These are phyloP conservation scores for Diphyllodes magnificus DNA, from an alignment of 2,113 vertebrate species.

Conservation along the genomic window DNA sequence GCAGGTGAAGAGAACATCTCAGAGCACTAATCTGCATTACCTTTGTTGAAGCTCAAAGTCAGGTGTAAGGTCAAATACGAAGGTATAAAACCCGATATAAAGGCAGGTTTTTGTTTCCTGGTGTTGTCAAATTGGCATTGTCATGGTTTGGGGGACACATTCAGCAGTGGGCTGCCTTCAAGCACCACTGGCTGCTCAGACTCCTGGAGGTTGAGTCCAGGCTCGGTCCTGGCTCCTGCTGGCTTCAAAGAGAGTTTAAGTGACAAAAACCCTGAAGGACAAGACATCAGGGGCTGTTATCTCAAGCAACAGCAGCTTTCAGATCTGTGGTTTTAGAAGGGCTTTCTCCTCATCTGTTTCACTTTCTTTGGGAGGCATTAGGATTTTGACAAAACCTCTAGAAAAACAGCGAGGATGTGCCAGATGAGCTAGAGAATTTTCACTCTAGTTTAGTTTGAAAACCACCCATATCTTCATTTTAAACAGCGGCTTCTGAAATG, in stretches of 20 bases:
- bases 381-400: not conserved
- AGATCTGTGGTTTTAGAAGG: not conserved
- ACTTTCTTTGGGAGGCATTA: not conserved
- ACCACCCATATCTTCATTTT: not conserved
- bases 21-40: not conserved
- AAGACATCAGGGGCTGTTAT: not conserved
- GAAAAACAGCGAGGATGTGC: not conserved
- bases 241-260: not conserved
- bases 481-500: not conserved
- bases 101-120: not conserved
- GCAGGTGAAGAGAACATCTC: not conserved
- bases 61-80: no score
- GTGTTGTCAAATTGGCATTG: rapidly evolving
- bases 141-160: not conserved
- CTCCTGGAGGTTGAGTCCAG: not conserved
- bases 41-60: not conserved
- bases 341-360: not conserved
- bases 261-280: not conserved
- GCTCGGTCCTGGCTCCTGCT: not conserved
- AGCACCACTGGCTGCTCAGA: not conserved
- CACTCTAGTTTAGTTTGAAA: not conserved
- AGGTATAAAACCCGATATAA: not conserved
- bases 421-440: not conserved
- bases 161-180: not conserved
- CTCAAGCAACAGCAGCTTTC: not conserved